Evolutionary conservation across 1,140 invertebrate species (phyloP).

Genomic region (Drosophila takahashii): DNA sequence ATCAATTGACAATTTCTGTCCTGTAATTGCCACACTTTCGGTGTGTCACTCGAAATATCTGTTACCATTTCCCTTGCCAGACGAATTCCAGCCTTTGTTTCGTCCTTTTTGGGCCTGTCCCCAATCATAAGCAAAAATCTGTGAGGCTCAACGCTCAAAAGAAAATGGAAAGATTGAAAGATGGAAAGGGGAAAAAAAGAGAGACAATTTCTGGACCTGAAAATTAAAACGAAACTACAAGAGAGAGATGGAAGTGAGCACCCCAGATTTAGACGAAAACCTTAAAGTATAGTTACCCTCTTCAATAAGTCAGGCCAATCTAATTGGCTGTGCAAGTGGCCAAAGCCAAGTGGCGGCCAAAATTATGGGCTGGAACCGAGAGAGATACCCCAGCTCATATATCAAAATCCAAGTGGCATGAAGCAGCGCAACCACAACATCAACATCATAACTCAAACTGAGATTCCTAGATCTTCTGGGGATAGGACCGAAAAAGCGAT

Average conservation of each 20-base stretch:
- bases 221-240: conserved; percentile 1
- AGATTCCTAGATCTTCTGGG: conserved; percentile 11
- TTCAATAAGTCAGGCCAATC: neutral
- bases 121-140: conserved; percentile 27
- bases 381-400: conserved; percentile 29
- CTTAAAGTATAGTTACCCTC: too few relatives aligned
- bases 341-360: conserved; percentile 7
- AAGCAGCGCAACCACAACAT: conserved; percentile 28
- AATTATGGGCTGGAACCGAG: conserved; percentile 15
- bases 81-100: neutral
- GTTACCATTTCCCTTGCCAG: conserved; percentile 5
- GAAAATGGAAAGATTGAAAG: conserved; percentile 1
- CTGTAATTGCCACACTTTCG: conserved; percentile 65
- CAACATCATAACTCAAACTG: conserved; percentile 19
- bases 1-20: conserved; percentile 64
- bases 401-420: conserved; percentile 53
- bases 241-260: too few relatives aligned
- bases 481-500: conserved; percentile 33
- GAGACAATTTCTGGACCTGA: neutral
- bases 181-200: neutral
- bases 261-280: too few relatives aligned
- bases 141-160: neutral
- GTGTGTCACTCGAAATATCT: conserved; percentile 26
- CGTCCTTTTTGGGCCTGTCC: neutral
- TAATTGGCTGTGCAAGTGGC: conserved; percentile 14